These are phyloP conservation scores for Xanthorhoe designata DNA, from an alignment of 2,888 invertebrate genomes.

Conservation along the genomic window DNA sequence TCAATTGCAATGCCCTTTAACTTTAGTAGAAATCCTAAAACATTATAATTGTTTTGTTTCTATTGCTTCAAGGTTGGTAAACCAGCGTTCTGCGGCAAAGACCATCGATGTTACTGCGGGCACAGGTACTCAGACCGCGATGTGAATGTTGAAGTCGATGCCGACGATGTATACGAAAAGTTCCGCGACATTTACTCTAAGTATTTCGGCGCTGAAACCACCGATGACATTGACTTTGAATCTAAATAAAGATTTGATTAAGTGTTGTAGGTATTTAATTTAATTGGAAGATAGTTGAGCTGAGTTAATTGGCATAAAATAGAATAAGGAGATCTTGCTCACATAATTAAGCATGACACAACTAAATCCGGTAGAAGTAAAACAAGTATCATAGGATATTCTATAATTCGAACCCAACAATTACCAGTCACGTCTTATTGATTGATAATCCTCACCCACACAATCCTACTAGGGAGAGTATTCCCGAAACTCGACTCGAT, in stretches of 20 bases:
- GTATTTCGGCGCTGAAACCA: constrained; percentile 56
- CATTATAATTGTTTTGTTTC: not conserved
- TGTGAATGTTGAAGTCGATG: constrained; percentile 36
- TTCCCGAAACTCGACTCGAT: not conserved
- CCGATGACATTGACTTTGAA: too few relatives aligned
- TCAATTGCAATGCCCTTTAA: too few relatives aligned
- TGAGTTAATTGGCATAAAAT: too few relatives aligned
- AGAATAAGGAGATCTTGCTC: too few relatives aligned
- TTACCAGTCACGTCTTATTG: constrained; percentile 41
- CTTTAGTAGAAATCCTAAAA: too few relatives aligned
- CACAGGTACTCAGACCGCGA: constrained; percentile 55
- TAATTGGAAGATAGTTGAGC: too few relatives aligned
- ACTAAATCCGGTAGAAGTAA: not conserved
- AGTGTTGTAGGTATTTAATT: too few relatives aligned
- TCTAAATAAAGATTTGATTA: not conserved
- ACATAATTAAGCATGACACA: not conserved
- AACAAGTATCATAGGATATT: not conserved
- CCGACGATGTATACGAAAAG: constrained; percentile 46
- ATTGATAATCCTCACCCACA: constrained; percentile 41
- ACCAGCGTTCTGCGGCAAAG: constrained; percentile 78
- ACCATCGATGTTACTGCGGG: constrained; percentile 75
- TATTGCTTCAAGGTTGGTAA: constrained; percentile 49
- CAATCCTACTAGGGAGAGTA: constrained; percentile 21
- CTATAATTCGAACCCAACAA: constrained; percentile 21
- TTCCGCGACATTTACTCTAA: constrained; percentile 68